Evolutionary conservation across 2,888 invertebrate genomes (phyloP).

Genomic region (Ligdia adustata): DNA sequence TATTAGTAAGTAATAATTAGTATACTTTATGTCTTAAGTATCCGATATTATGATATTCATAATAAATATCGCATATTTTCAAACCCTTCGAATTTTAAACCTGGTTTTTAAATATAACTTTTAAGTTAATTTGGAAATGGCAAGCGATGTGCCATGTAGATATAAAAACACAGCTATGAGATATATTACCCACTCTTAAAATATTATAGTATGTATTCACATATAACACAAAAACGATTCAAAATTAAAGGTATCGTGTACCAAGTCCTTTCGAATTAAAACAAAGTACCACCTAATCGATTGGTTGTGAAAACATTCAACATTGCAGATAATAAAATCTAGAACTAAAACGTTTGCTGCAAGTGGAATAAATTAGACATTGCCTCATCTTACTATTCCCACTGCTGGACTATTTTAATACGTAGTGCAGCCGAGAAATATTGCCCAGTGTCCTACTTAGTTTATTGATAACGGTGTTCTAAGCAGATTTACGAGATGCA

Average conservation of each 20-base stretch:
- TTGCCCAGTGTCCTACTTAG: constrained; percentile 5
- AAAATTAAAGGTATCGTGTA: not conserved
- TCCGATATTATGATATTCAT: no score
- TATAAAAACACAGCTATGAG: no score
- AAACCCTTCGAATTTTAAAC: no score
- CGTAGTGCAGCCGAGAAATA: not conserved
- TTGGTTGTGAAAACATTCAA: constrained; percentile 11
- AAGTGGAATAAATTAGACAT: constrained; percentile 21
- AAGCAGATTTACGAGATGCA: constrained; percentile 16
- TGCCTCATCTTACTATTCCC: constrained; percentile 22
- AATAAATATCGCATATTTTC: no score
- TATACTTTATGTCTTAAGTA: no score
- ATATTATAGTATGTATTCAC: no score
- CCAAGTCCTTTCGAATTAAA: constrained; percentile 6
- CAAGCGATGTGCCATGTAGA: no score
- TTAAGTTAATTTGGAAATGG: no score
- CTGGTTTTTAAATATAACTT: no score
- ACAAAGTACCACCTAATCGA: not conserved
- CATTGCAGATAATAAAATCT: constrained; percentile 15
- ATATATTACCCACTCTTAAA: no score
- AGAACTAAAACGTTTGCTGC: constrained; percentile 12
- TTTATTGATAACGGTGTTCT: constrained; percentile 19
- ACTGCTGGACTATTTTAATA: constrained; percentile 1
- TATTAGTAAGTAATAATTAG: no score
- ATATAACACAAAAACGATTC: no score